Evolutionary conservation across 2,113 vertebrate species (phyloP).

Genomic region (Python bivittatus): DNA sequence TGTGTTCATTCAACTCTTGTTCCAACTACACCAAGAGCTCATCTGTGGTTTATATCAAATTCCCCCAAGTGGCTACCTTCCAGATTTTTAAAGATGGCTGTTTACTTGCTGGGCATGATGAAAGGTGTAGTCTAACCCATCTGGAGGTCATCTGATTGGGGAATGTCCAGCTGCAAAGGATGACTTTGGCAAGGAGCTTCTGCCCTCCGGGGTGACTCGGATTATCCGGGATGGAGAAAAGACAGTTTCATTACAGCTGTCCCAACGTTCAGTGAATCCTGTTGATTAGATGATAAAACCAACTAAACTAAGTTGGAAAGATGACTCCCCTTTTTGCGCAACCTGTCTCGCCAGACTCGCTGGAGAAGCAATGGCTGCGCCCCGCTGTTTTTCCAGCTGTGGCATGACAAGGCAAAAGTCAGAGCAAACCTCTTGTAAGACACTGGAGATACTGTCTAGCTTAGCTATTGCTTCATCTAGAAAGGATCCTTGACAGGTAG

Average conservation of each 20-base stretch:
- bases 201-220: background rate
- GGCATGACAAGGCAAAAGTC: background rate
- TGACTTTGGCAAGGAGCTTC: background rate
- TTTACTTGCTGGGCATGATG: background rate
- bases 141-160: background rate
- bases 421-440: background rate
- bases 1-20: background rate
- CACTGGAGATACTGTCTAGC: background rate
- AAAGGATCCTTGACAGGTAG: conserved; percentile 3
- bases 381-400: background rate
- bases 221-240: background rate
- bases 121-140: background rate
- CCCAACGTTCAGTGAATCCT: background rate
- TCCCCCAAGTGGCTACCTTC: background rate
- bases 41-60: background rate
- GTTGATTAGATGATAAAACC: background rate
- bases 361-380: background rate
- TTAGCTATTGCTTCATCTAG: background rate
- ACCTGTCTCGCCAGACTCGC: background rate
- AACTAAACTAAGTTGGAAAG: background rate
- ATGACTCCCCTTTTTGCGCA: background rate
- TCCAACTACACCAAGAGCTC: background rate
- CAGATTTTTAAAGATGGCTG: background rate
- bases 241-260: background rate
- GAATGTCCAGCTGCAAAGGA: background rate